phyloP scores from a whole-genome alignment of 1,140 invertebrate species.

The Schmidtea mediterranea region DNA sequence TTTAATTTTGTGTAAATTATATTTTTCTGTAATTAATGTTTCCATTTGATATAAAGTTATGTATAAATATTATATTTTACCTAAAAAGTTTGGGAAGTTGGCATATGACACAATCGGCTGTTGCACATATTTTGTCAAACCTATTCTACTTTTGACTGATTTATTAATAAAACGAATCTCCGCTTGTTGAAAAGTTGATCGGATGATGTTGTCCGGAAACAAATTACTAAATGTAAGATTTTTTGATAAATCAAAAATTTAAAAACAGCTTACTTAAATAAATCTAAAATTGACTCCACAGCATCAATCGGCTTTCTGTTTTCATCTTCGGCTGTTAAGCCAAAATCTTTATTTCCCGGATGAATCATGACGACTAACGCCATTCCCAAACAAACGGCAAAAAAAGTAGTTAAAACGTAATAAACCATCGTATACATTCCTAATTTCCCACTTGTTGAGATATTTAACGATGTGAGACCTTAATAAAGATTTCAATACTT shows the following conservation, averaged over 20 bases:
- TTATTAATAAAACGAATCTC: conserved; percentile 13
- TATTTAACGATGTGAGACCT: conserved; percentile 22
- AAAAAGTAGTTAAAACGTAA: conserved; percentile 28
- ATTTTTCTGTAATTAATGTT: too few relatives aligned
- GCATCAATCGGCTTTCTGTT: conserved; percentile 16
- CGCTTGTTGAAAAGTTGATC: conserved; percentile 36
- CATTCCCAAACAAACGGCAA: conserved; percentile 29
- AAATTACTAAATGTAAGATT: conserved; percentile 40
- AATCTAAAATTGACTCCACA: too few relatives aligned
- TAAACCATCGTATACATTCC: conserved; percentile 27
- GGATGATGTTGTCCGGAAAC: conserved; percentile 62
- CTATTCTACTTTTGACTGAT: conserved; percentile 3
- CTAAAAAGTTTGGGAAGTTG: too few relatives aligned
- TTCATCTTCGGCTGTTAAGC: not conserved
- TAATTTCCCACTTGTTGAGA: conserved; percentile 23
- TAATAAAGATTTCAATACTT: too few relatives aligned
- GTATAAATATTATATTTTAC: too few relatives aligned
- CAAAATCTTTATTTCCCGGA: conserved; percentile 22
- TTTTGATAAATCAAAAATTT: too few relatives aligned
- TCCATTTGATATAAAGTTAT: too few relatives aligned
- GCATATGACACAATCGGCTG: conserved; percentile 7
- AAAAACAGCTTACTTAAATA: too few relatives aligned
- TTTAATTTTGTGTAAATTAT: too few relatives aligned
- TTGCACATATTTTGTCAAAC: not conserved
- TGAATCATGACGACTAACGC: conserved; percentile 28